phyloP scores from a whole-genome alignment of 1,140 invertebrate genomes.

The Daktulosphaira vitifoliae region DNA sequence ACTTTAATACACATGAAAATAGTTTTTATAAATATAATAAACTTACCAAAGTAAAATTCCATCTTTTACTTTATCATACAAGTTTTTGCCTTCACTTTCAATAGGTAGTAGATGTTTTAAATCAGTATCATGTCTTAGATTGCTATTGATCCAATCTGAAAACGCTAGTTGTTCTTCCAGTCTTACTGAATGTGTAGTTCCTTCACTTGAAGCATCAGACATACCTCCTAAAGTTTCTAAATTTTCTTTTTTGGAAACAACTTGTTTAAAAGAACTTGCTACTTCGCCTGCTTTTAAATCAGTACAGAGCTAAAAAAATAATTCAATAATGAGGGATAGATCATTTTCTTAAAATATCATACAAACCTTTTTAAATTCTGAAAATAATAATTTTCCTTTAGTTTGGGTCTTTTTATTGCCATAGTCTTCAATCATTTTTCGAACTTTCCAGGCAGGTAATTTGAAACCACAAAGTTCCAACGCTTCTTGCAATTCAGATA shows the following conservation, averaged over 20 bases:
- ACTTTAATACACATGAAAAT: too few relatives aligned
- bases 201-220: conserved; percentile 88
- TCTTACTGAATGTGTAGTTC: conserved; percentile 85
- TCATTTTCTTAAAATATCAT: conserved; percentile 1
- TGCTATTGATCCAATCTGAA: conserved; percentile 96
- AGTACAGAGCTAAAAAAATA: conserved; percentile 59
- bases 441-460: conserved; percentile 83
- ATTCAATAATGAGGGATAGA: background rate
- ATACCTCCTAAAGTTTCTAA: conserved; percentile 86
- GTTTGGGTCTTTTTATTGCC: conserved; percentile 62
- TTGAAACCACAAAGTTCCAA: conserved; percentile 87
- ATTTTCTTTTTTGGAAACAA: conserved; percentile 87
- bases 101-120: conserved; percentile 85
- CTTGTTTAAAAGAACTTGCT: conserved; percentile 80
- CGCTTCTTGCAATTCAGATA: conserved; percentile 79
- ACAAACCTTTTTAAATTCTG: conserved; percentile 71
- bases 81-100: conserved; percentile 72
- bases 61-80: conserved; percentile 92
- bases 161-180: conserved; percentile 97
- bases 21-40: too few relatives aligned
- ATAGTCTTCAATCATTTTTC: conserved; percentile 82
- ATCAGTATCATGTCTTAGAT: conserved; percentile 80
- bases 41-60: conserved; percentile 90
- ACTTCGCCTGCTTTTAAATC: conserved; percentile 85
- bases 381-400: conserved; percentile 66